Evolutionary conservation across 2,888 invertebrate species (phyloP).

Genomic region (Aphelenchoides bicaudatus): DNA sequence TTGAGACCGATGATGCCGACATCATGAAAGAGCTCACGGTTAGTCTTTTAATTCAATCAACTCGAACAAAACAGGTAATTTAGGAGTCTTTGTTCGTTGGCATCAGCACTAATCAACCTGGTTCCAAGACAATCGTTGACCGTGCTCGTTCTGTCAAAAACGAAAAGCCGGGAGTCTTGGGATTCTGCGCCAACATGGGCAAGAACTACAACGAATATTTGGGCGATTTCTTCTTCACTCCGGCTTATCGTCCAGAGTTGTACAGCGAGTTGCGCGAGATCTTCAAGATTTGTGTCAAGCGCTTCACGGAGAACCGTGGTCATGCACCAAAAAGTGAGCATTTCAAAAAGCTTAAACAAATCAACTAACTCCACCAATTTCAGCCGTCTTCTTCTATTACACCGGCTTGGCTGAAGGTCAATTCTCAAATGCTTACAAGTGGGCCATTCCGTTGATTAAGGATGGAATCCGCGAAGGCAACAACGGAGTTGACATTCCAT

Average conservation of each 20-base stretch:
- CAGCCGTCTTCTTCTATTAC: conserved; percentile 41
- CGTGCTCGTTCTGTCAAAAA: conserved; percentile 1
- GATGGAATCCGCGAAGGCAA: conserved; percentile 20
- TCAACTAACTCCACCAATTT: no score
- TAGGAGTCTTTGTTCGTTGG: conserved; percentile 34
- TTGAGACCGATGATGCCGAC: conserved; percentile 19
- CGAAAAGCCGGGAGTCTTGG: conserved; percentile 21
- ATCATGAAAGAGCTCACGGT: not conserved
- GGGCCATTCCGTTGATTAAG: conserved; percentile 40
- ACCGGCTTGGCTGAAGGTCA: conserved; percentile 37
- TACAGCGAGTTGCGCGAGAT: conserved; percentile 10
- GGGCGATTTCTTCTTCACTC: conserved; percentile 18
- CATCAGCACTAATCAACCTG: conserved; percentile 35
- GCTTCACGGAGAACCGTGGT: conserved; percentile 29
- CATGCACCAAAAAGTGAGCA: conserved; percentile 29
- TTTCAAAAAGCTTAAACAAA: no score
- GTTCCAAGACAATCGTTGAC: conserved; percentile 18
- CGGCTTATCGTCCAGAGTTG: conserved; percentile 14
- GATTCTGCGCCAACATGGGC: conserved; percentile 38
- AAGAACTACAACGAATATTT: conserved; percentile 9
- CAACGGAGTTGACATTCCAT: conserved; percentile 34
- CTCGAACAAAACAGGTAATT: conserved; percentile 17
- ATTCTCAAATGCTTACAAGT: conserved; percentile 30
- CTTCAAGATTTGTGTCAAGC: conserved; percentile 16
- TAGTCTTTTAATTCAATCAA: conserved; percentile 12